Base-by-base conservation (phyloP, 2,888 invertebrate genomes). In the Kryphioiulus occultus region DNA sequence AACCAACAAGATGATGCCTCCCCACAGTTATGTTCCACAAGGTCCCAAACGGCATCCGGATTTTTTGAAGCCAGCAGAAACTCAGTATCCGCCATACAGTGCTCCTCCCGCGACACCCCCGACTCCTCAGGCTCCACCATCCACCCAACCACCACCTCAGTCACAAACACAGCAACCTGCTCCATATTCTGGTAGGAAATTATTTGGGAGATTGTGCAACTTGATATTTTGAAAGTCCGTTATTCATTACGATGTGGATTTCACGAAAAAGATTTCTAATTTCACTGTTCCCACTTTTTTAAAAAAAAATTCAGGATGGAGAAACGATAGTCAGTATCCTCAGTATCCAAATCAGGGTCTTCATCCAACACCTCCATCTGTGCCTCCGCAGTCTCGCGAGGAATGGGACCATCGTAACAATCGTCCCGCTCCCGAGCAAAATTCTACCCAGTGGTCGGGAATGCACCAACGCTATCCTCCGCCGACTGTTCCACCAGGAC, bases 161-260 rank as follows among this genome's bases (percentile, higher is more conserved):
- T 89, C 88, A 88, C 89, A 89, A 83, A 26, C 93, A 92, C 91
- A 91, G 91, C 92, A 92, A 91, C 91, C 93, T 89, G 89, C 91
- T 44, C 86, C 89, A 26, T 68, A 68, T 68, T 68, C 84, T 42
- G 42, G 84, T 42, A 84, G 19, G n/a, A 84, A 84, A 30, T 82
- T n/a, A n/a, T n/a, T n/a, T n/a, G n/a, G n/a, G n/a, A n/a, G n/a
- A n/a, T n/a, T n/a, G n/a, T n/a, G n/a, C n/a, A n/a, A n/a, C n/a
- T n/a, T n/a, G n/a, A n/a, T n/a, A n/a, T n/a, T n/a, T n/a, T n/a
- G n/a, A n/a, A n/a, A n/a, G n/a, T n/a, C n/a, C n/a, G n/a, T n/a
- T n/a, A n/a, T n/a, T n/a, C n/a, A n/a, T n/a, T n/a, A n/a, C n/a
- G n/a, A n/a, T n/a, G n/a, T n/a, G n/a, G n/a, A n/a, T n/a, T n/a